Evolutionary conservation across 1,140 invertebrate genomes (phyloP).

Genomic region (Pogonognathellus flavescens): DNA sequence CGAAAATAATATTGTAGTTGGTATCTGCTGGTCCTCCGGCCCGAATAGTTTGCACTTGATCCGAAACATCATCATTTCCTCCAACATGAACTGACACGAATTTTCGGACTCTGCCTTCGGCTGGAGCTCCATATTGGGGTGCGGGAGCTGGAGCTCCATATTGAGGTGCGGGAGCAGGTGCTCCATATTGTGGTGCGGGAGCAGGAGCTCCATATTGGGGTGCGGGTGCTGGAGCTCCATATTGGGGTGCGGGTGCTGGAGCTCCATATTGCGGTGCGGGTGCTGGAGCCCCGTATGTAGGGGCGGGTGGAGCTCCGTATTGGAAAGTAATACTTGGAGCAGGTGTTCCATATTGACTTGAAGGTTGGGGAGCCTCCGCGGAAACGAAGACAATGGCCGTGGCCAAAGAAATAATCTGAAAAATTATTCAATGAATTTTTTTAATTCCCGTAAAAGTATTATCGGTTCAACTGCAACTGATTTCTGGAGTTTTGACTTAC

Average conservation of each 20-base stretch:
- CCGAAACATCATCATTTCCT: constrained; percentile 75
- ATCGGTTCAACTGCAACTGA: neutral
- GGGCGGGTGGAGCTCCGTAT: neutral
- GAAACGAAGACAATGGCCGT: too few species aligned
- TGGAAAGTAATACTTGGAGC: neutral
- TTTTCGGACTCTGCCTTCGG: constrained; percentile 76
- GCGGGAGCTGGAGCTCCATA: too few species aligned
- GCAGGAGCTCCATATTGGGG: neutral
- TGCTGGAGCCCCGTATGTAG: constrained; percentile 33
- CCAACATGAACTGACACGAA: constrained; percentile 88
- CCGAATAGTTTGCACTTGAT: constrained; percentile 35
- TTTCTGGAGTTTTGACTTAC: neutral
- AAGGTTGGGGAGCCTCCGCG: too few species aligned
- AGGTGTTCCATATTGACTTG: neutral
- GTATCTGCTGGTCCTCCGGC: constrained; percentile 53
- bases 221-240: too few species aligned
- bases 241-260: neutral
- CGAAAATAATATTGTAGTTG: constrained; percentile 79
- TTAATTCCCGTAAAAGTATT: too few species aligned
- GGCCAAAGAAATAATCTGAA: too few species aligned
- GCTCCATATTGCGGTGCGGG: neutral
- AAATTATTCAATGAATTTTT: neutral
- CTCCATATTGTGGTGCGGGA: neutral
- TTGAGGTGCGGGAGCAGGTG: too few species aligned
- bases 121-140: neutral